phyloP scores from a whole-genome alignment of 2,888 invertebrate species.

The Melangyna quadrimaculata region DNA sequence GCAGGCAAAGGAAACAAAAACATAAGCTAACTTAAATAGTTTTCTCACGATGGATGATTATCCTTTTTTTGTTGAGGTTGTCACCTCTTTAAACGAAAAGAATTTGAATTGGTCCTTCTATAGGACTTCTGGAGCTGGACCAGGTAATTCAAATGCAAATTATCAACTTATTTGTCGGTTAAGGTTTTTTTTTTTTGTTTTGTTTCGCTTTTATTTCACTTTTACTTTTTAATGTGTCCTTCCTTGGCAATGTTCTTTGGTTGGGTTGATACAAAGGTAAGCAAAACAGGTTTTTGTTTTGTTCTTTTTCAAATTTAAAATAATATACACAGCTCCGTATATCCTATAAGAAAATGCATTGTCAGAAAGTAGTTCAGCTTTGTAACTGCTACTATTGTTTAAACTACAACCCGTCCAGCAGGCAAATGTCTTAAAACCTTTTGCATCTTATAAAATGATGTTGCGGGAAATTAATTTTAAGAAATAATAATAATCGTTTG shows the following conservation, averaged over 20 bases:
- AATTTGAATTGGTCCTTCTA: slow-evolving; percentile 54
- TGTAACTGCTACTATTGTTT: slow-evolving; percentile 40
- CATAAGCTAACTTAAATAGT: slow-evolving; percentile 70
- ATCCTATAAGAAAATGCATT: slow-evolving; percentile 26
- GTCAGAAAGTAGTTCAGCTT: slow-evolving; percentile 15
- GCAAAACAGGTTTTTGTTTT: slow-evolving; percentile 56
- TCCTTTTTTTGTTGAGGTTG: slow-evolving; percentile 65
- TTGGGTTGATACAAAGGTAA: neutral
- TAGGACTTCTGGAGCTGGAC: slow-evolving; percentile 16
- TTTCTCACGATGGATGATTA: slow-evolving; percentile 70
- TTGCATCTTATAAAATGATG: neutral
- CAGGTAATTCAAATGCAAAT: slow-evolving; percentile 71
- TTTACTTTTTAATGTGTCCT: slow-evolving; percentile 3
- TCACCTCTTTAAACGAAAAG: slow-evolving; percentile 54
- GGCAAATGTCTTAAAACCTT: neutral
- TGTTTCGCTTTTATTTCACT: neutral
- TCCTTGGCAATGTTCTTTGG: slow-evolving; percentile 29
- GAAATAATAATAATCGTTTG: slow-evolving; percentile 56
- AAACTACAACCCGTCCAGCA: slow-evolving; percentile 23
- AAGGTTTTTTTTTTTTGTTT: slow-evolving; percentile 19
- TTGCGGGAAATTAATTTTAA: slow-evolving; percentile 61
- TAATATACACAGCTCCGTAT: too few species aligned
- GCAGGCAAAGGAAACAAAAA: slow-evolving; percentile 49
- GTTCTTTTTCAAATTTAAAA: neutral
- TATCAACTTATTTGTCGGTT: slow-evolving; percentile 53